Evolutionary conservation across 1,140 invertebrate genomes (phyloP).

Genomic region (Sminthurides bifidus): DNA sequence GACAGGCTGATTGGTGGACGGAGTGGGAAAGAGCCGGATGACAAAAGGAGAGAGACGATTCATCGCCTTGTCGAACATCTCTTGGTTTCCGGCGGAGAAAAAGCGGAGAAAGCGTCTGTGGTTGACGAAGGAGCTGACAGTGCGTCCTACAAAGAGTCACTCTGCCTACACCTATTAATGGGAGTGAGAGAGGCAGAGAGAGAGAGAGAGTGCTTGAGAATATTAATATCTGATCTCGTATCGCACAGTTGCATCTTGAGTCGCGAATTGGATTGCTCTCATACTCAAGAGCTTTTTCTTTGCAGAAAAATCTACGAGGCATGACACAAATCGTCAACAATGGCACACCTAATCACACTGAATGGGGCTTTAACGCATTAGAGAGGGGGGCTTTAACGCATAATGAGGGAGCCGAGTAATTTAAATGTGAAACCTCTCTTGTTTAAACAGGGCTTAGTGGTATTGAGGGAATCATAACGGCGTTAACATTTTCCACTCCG

Average conservation of each 20-base stretch:
- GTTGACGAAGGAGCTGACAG: no score
- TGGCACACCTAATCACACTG: no score
- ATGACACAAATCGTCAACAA: neutral
- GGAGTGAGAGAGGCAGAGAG: conserved; percentile 2
- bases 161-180: no score
- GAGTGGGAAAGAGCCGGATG: no score
- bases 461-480: neutral
- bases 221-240: conserved; percentile 19
- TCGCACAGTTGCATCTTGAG: conserved; percentile 1
- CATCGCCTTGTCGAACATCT: no score
- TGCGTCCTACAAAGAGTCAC: no score
- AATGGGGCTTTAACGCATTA: neutral
- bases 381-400: neutral
- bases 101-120: no score
- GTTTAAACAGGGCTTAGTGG: neutral
- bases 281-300: conserved; percentile 17
- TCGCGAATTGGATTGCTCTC: conserved; percentile 18
- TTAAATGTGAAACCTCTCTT: neutral
- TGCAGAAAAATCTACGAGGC: neutral
- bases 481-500: neutral
- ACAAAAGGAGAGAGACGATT: no score
- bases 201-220: conserved; percentile 2
- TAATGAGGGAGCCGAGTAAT: neutral
- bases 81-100: no score
- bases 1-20: no score